A percentile compares a stretch with the other conserved stretches of the same genome.
Conservation (phyloP, 1,140 invertebrate genomes). For the Drosophila pallidifrons region DNA sequence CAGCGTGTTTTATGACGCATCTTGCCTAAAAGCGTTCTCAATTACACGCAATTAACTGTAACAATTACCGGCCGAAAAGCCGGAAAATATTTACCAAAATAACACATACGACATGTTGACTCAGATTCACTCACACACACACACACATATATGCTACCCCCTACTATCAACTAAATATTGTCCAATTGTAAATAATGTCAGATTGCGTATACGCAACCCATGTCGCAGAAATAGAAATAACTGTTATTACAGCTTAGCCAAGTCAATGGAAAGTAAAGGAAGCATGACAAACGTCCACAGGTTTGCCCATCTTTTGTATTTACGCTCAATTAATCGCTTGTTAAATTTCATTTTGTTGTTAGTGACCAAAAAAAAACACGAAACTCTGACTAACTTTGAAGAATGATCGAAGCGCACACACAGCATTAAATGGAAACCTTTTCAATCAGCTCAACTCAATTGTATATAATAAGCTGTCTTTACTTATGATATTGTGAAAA, state of each 20-base stretch:
- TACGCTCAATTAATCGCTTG: conserved; percentile 33
- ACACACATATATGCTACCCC: background rate
- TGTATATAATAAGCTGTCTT: background rate
- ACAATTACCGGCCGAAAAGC: conserved; percentile 42
- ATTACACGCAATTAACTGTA: conserved; percentile 72
- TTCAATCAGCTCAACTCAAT: conserved; percentile 13
- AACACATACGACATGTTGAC: conserved; percentile 23
- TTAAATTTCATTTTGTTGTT: conserved; percentile 24
- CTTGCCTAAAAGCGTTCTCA: conserved; percentile 61
- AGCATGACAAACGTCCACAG: conserved; percentile 8
- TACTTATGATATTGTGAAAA: background rate
- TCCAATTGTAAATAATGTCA: conserved; percentile 24
- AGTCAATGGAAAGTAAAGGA: conserved; percentile 2
- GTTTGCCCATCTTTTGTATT: conserved; percentile 16
- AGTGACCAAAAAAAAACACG: background rate
- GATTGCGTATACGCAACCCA: conserved; percentile 25
- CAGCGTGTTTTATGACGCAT: conserved; percentile 65
- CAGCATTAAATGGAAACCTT: conserved; percentile 1
- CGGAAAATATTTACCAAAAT: conserved; percentile 36
- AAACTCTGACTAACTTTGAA: background rate
- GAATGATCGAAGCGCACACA: background rate
- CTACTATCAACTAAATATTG: background rate
- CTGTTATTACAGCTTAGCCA: conserved; percentile 24
- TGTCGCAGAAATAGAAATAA: conserved; percentile 26
- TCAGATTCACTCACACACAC: conserved; percentile 3